Evolutionary conservation across 2,797 vertebrate species (phyloP).

Genomic region (Pseudochirops corinnae): DNA sequence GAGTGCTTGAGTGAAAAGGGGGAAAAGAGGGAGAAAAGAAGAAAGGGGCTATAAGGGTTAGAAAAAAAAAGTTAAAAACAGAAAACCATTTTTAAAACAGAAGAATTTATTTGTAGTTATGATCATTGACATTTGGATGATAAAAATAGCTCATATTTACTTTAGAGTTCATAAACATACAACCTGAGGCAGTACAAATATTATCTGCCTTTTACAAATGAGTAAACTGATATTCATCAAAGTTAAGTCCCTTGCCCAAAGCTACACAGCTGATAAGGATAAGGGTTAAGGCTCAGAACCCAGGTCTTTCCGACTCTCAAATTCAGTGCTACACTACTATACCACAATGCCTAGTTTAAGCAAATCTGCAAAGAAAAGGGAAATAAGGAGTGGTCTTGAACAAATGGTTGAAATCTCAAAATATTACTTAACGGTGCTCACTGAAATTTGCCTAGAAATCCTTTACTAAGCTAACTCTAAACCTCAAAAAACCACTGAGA

Average conservation of each 20-base stretch:
- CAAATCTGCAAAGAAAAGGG: background rate
- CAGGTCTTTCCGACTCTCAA: slow-evolving; percentile 7
- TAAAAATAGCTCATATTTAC: background rate
- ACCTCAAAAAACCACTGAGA: background rate
- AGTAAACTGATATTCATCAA: background rate
- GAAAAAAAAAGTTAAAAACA: background rate
- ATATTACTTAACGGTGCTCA: background rate
- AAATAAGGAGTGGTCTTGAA: background rate
- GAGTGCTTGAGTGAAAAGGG: background rate
- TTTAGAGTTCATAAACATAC: background rate
- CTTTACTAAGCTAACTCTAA: background rate
- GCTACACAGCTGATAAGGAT: background rate
- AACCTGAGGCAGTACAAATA: background rate
- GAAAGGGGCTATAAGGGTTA: background rate
- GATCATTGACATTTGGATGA: background rate
- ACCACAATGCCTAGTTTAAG: background rate
- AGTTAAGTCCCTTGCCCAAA: background rate
- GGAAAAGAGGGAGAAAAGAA: background rate
- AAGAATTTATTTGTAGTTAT: background rate
- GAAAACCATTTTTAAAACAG: background rate
- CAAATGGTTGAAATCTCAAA: background rate
- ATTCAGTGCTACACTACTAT: background rate
- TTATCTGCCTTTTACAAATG: background rate
- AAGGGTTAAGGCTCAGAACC: background rate
- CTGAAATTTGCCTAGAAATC: background rate